Percentiles rank a stretch among this genome's conserved stretches.
Evolutionary conservation across 2,888 invertebrate genomes (phyloP).

Genomic region (Hedychridium roseum): DNA sequence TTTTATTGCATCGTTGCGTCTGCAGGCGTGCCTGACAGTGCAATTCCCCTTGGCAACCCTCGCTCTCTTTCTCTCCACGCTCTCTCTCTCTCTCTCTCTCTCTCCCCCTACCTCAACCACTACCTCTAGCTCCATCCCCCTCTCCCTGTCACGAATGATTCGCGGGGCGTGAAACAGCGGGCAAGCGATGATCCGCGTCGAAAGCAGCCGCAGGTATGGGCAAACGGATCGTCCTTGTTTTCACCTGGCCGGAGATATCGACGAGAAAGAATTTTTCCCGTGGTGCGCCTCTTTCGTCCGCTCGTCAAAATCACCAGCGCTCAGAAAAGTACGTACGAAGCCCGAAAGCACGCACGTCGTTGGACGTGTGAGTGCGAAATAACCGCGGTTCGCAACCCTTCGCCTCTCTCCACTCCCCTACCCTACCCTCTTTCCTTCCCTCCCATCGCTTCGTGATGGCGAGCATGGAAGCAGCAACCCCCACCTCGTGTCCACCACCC

Average conservation of each 20-base stretch:
- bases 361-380: slow-evolving; percentile 34
- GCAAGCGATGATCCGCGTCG: slow-evolving; percentile 18
- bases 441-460: no score
- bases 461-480: slow-evolving; percentile 32
- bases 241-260: background rate
- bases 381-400: slow-evolving; percentile 22
- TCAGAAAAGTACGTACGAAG: slow-evolving; percentile 55
- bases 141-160: slow-evolving; percentile 28
- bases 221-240: slow-evolving; percentile 4
- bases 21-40: no score
- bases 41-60: no score
- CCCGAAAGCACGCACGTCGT: slow-evolving; percentile 43
- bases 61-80: slow-evolving; percentile 1
- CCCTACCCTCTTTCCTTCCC: slow-evolving; percentile 23
- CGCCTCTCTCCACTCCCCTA: slow-evolving; percentile 20
- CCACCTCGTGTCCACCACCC: slow-evolving; percentile 17
- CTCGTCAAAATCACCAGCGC: slow-evolving; percentile 60
- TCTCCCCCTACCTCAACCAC: slow-evolving; percentile 26
- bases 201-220: background rate
- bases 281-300: slow-evolving; percentile 42
- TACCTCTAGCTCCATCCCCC: slow-evolving; percentile 25
- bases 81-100: slow-evolving; percentile 24
- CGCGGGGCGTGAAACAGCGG: slow-evolving; percentile 31
- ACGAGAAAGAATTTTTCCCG: no score
- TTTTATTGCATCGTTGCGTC: slow-evolving; percentile 18